These are phyloP conservation scores for Drosophila eugracilis DNA, from an alignment of 1,140 invertebrate species.

Conservation along the genomic window DNA sequence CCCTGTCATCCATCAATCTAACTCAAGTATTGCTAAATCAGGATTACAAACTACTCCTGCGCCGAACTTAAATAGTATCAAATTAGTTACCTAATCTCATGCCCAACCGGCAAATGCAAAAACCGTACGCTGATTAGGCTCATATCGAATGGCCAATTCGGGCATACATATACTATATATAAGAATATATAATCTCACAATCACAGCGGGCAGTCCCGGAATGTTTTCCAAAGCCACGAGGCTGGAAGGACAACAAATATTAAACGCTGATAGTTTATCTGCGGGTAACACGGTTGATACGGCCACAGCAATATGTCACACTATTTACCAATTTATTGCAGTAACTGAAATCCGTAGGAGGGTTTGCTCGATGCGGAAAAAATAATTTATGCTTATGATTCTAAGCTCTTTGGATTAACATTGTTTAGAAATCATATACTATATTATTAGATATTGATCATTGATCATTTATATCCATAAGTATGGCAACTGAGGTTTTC, in stretches of 20 bases:
- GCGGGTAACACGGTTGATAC: conserved; percentile 1
- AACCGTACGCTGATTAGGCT: conserved; percentile 22
- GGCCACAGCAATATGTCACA: conserved; percentile 3
- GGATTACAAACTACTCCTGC: conserved; percentile 36
- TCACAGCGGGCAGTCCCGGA: conserved; percentile 42
- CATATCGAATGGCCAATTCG: conserved; percentile 20
- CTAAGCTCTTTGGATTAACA: no score
- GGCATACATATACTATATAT: background rate
- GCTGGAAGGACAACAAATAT: conserved; percentile 27
- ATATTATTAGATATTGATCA: no score
- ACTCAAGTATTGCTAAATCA: conserved; percentile 20
- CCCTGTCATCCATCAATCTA: conserved; percentile 37
- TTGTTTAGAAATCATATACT: no score
- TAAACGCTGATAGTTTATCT: conserved; percentile 53
- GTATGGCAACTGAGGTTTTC: no score
- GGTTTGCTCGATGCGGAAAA: background rate
- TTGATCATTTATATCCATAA: no score
- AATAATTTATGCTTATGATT: no score
- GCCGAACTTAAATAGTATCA: conserved; percentile 20
- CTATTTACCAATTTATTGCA: conserved; percentile 44
- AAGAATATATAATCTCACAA: conserved; percentile 20
- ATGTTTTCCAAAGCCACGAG: conserved; percentile 12
- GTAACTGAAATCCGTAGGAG: background rate
- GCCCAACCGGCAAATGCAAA: conserved; percentile 8
- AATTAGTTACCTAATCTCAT: conserved; percentile 39